Percentiles rank a stretch among this genome's conserved stretches.
Evolutionary conservation across 2,113 vertebrate genomes (phyloP).

Genomic region (Cygnus buccinator): DNA sequence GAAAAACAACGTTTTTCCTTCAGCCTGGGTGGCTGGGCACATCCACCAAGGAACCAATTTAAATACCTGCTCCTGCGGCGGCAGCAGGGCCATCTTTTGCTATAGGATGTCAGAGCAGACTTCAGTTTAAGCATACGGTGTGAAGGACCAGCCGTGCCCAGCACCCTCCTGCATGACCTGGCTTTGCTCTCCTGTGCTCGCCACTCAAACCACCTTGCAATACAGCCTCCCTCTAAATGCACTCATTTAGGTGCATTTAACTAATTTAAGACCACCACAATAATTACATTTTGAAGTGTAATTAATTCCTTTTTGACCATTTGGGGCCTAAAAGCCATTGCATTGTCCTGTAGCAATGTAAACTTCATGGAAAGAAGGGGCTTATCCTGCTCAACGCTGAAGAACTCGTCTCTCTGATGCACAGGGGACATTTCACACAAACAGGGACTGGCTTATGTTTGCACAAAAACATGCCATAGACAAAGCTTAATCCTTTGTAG

Average conservation of each 20-base stretch:
- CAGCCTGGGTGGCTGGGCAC: background rate
- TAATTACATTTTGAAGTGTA: background rate
- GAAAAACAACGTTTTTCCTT: background rate
- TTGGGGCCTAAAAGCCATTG: background rate
- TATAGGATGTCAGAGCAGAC: background rate
- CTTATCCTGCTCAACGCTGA: background rate
- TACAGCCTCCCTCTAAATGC: background rate
- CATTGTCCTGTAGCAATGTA: background rate
- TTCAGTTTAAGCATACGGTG: accelerated
- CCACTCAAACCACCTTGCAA: background rate
- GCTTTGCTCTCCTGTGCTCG: accelerated
- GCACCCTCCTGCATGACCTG: background rate
- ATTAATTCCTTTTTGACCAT: background rate
- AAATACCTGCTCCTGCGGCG: background rate
- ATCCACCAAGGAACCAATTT: background rate
- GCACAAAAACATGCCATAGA: accelerated
- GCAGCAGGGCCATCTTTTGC: background rate
- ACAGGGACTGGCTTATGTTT: background rate
- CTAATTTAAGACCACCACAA: background rate
- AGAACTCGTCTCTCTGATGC: background rate
- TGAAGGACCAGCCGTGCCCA: background rate
- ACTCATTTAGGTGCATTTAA: background rate
- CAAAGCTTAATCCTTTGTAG: background rate
- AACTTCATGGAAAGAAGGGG: background rate
- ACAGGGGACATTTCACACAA: background rate